Evolutionary conservation across 2,113 vertebrate genomes (phyloP).

Genomic region (Perca schrenkii): DNA sequence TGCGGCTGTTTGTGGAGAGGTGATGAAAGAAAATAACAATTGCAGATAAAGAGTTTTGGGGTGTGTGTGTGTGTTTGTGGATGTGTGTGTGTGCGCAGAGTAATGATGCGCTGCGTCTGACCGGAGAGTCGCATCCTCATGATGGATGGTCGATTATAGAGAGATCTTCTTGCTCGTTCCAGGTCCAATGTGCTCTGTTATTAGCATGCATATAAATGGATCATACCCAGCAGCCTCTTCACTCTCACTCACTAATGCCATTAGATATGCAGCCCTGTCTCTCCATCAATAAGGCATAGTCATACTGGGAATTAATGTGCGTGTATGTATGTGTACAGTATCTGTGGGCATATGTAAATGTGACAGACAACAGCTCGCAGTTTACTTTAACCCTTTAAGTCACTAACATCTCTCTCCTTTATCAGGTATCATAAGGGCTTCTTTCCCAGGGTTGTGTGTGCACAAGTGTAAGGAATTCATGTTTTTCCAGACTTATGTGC

Average conservation of each 20-base stretch:
- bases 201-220: conserved; percentile 79
- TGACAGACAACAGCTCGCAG: conserved; percentile 46
- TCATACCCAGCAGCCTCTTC: conserved; percentile 70
- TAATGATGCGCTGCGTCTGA: conserved; percentile 71
- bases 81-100: conserved; percentile 49
- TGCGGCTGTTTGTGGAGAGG: conserved; percentile 24
- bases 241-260: conserved; percentile 55
- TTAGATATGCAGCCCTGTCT: conserved; percentile 71
- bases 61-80: conserved; percentile 12
- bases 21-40: conserved; percentile 54
- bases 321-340: neutral
- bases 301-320: conserved; percentile 48
- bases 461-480: conserved; percentile 25
- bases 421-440: conserved; percentile 40
- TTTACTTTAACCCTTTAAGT: conserved; percentile 51
- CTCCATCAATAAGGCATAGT: conserved; percentile 70
- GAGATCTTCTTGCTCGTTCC: conserved; percentile 64
- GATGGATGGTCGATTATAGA: conserved; percentile 77
- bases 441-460: conserved; percentile 37
- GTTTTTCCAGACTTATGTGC: conserved; percentile 59
- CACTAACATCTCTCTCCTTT: conserved; percentile 27
- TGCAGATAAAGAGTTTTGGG: conserved; percentile 43
- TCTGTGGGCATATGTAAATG: conserved; percentile 10
- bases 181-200: conserved; percentile 69
- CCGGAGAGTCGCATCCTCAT: conserved; percentile 72